phyloP scores from a whole-genome alignment of 2,888 invertebrate species.

The Drosophila ezoana region DNA sequence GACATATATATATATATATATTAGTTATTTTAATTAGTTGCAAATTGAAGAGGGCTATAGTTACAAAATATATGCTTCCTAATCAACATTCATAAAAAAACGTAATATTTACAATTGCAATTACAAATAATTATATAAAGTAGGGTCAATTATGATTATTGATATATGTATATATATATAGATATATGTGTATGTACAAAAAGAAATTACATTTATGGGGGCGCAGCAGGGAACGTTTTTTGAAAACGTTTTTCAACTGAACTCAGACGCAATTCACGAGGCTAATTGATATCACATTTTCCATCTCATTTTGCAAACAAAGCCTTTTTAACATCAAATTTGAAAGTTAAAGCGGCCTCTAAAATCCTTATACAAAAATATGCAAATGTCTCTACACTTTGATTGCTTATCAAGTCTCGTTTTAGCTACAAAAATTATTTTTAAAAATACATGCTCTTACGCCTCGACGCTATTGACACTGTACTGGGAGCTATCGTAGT shows the following conservation, averaged over 20 bases:
- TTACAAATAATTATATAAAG: constrained; percentile 29
- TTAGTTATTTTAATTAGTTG: neutral
- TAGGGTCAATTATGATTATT: constrained; percentile 29
- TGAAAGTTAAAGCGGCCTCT: constrained; percentile 63
- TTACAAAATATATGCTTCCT: constrained; percentile 3
- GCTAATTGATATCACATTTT: constrained; percentile 68
- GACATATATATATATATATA: neutral
- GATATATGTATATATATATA: constrained; percentile 10
- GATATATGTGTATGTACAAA: constrained; percentile 42
- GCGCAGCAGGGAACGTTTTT: constrained; percentile 35
- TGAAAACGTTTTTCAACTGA: constrained; percentile 42
- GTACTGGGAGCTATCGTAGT: constrained; percentile 83
- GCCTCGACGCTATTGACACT: constrained; percentile 83
- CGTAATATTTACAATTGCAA: constrained; percentile 61
- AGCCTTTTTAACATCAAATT: constrained; percentile 33
- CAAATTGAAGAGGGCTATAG: constrained; percentile 4
- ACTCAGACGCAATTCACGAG: constrained; percentile 49
- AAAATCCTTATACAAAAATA: constrained; percentile 63
- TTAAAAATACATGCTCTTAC: constrained; percentile 45
- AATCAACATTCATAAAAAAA: constrained; percentile 8
- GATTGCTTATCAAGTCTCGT: constrained; percentile 45
- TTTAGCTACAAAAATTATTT: constrained; percentile 13
- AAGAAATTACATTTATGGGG: constrained; percentile 32
- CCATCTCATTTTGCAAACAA: constrained; percentile 26
- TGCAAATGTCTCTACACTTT: constrained; percentile 31